Evolutionary conservation across 2,113 vertebrate species (phyloP).

Genomic region (Gnathonemus echidnorhynchus): DNA sequence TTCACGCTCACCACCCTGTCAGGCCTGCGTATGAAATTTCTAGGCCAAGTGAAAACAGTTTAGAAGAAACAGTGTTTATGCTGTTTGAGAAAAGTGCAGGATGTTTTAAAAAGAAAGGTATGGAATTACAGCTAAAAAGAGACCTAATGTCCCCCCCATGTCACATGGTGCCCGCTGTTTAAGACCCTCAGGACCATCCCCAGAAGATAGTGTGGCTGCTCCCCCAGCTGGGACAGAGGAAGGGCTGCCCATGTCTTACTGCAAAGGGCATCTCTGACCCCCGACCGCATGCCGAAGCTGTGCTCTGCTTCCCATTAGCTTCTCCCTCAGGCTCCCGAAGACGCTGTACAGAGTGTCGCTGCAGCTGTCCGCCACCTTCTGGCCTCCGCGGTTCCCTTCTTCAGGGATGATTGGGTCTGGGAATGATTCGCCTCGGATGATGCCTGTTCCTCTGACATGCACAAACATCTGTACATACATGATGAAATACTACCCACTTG

Average conservation of each 20-base stretch:
- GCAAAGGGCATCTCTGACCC: constrained; percentile 55
- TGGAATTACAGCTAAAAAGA: neutral
- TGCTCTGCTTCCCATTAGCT: constrained; percentile 53
- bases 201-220: constrained; percentile 28
- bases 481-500: neutral
- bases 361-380: neutral
- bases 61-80: neutral
- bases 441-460: constrained; percentile 14
- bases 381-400: neutral
- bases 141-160: neutral
- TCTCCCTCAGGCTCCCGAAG: constrained; percentile 38
- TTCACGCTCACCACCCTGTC: neutral
- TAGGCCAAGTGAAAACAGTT: neutral
- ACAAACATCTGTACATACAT: neutral
- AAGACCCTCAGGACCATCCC: constrained; percentile 28
- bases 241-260: constrained; percentile 30
- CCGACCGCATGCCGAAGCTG: constrained; percentile 51
- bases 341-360: neutral
- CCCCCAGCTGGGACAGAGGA: neutral
- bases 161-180: neutral
- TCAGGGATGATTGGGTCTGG: neutral
- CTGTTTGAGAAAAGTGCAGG: neutral
- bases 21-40: neutral
- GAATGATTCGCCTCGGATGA: neutral
- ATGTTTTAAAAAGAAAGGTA: neutral